Evolutionary conservation across 2,113 vertebrate species (phyloP).

Genomic region (Dissostichus mawsoni): DNA sequence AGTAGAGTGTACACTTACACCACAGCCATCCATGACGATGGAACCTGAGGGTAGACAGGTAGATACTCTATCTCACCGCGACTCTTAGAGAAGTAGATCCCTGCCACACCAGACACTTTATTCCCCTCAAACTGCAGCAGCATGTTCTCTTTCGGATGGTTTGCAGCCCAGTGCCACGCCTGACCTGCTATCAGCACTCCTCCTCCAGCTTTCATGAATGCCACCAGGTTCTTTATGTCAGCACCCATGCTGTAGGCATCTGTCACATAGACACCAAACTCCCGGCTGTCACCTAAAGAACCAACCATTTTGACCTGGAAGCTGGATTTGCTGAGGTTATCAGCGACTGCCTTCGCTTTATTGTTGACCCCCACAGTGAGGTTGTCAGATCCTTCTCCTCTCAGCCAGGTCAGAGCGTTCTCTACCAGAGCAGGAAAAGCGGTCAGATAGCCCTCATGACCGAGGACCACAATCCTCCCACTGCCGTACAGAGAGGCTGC

Average conservation of each 20-base stretch:
- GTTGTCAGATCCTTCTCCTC: slow-evolving; percentile 68
- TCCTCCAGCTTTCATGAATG: slow-evolving; percentile 87
- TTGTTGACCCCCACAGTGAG: slow-evolving; percentile 81
- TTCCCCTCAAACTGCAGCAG: slow-evolving; percentile 88
- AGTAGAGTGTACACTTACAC: slow-evolving; percentile 80
- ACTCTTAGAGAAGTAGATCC: slow-evolving; percentile 89
- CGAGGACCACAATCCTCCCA: slow-evolving; percentile 87
- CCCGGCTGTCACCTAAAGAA: slow-evolving; percentile 56
- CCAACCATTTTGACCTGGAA: slow-evolving; percentile 63
- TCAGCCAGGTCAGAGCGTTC: slow-evolving; percentile 89
- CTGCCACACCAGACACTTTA: slow-evolving; percentile 88
- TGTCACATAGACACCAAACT: slow-evolving; percentile 86
- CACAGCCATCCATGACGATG: slow-evolving; percentile 85
- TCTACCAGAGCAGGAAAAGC: slow-evolving; percentile 83
- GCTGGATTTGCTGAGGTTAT: slow-evolving; percentile 76
- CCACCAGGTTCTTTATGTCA: slow-evolving; percentile 76
- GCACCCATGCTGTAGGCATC: slow-evolving; percentile 81
- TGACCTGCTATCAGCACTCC: slow-evolving; percentile 90
- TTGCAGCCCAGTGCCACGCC: slow-evolving; percentile 87
- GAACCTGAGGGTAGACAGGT: slow-evolving; percentile 85
- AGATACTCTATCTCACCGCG: slow-evolving; percentile 74
- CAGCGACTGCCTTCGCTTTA: slow-evolving; percentile 69
- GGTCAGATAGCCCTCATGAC: slow-evolving; percentile 87
- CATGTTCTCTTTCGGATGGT: slow-evolving; percentile 80
- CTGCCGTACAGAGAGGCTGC: slow-evolving; percentile 84